Evolutionary conservation across 92 coral and sea anemone genomes (phyloP), one percentile per base, ranked within the genome.

Genomic region (Porites cylindrica): DNA sequence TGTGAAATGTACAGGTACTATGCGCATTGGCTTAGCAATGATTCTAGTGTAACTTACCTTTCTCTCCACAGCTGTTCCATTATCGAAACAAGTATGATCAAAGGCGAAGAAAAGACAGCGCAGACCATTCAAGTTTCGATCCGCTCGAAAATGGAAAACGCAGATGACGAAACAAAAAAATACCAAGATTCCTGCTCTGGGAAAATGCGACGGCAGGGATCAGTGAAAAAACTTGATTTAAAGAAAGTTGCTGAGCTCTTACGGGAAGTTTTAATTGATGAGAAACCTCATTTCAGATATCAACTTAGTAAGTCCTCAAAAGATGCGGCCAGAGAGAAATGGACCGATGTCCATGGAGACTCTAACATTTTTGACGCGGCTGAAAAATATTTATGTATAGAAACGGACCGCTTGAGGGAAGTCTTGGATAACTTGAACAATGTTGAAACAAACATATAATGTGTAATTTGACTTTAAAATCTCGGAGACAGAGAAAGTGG

Each of bases 91-190:
- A 93, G 96, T 19, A 70, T 96, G 86, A 77, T 90, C 23, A 96
- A 95, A 69, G 99, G 98, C n/a, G 98, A 96, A 60, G 99, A 96
- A 76, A 96, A 95, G 79, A 96, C 95, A n/a, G 98, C 98, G 59
- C 94, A 91, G 65, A 87, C 96, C 19, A 79, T 93, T 20, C 88
- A 93, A 83, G 96, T 93, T 62, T 96, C 99, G 62, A 96, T 96
- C 80, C 92, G 96, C 23, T 96, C 98, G 76, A 96, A 92, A 69
- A 95, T 96, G 98, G 96, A 96, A 29, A 86, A 91, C 75, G 92
- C 95, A 3, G 99, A 96, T 66, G 98, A 92, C 65, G 95, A 94
- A 53, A 95, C 99, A 10, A 87, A 93, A 50, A 92, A 91, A 77
- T 89, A 88, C 66, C 98, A 93, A 87, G 99, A 97, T 81, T 85